Percentiles rank a stretch among this genome's conserved stretches.
Conservation (phyloP, 37 sponge, comb jelly and placozoan species). For the Halichondria panicea region DNA sequence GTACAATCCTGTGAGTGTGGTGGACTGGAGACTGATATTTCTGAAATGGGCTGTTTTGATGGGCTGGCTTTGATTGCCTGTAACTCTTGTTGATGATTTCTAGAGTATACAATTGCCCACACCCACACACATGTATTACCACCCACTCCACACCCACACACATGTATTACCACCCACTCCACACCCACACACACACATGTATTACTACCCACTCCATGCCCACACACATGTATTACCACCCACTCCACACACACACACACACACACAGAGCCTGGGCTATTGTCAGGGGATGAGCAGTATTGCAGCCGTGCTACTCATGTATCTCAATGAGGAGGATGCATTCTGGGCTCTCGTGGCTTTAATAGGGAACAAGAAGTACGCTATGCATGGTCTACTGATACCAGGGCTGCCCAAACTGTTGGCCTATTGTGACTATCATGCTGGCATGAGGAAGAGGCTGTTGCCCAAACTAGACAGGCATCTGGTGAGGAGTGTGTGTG, state of each 20-base stretch:
- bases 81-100: too few relatives aligned
- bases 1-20: too few relatives aligned
- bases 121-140: too few relatives aligned
- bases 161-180: too few relatives aligned
- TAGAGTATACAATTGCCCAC: too few relatives aligned
- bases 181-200: too few relatives aligned
- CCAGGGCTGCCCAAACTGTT: constrained; percentile 86
- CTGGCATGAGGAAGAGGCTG: constrained; percentile 56
- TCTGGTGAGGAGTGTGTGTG: constrained; percentile 51
- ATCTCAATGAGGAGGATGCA: constrained; percentile 97
- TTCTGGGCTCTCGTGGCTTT: constrained; percentile 93
- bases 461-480: constrained; percentile 88
- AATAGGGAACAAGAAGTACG: constrained; percentile 72
- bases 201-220: too few relatives aligned
- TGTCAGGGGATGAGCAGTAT: constrained; percentile 97
- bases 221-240: too few relatives aligned
- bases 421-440: constrained; percentile 77
- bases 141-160: too few relatives aligned
- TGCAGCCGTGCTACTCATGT: constrained; percentile 94
- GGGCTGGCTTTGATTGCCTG: too few relatives aligned
- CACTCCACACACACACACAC: not conserved
- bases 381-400: constrained; percentile 93
- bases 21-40: too few relatives aligned
- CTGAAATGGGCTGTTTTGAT: too few relatives aligned
- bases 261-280: constrained; percentile 82